A percentile compares a stretch with the other conserved stretches of the same genome.
Conservation (phyloP, 2,888 invertebrate genomes). For the Ephialtes manifestator region DNA sequence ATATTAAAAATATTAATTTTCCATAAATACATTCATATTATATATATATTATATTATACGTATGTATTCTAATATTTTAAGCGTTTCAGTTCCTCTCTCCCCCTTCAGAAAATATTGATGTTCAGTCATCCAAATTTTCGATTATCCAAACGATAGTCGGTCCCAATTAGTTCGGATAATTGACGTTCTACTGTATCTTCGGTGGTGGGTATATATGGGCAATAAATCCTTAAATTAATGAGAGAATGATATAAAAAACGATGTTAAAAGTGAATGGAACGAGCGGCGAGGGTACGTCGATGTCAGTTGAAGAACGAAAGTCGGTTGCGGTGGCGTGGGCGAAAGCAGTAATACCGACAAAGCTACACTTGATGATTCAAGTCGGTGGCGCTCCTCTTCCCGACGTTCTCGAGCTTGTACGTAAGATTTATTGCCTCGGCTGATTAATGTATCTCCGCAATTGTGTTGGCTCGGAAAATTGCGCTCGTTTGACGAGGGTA, state of each 20-base stretch:
- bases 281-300: slow-evolving; percentile 91
- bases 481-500: background rate
- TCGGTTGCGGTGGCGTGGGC: slow-evolving; percentile 89
- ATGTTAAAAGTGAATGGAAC: slow-evolving; percentile 91
- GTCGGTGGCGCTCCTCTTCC: slow-evolving; percentile 90
- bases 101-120: too few species aligned
- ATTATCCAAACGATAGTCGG: too few species aligned
- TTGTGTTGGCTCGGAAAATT: background rate
- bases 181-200: too few species aligned
- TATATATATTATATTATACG: too few species aligned
- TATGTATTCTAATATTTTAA: too few species aligned
- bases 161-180: too few species aligned
- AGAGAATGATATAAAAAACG: slow-evolving; percentile 20
- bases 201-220: too few species aligned
- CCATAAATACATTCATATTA: too few species aligned
- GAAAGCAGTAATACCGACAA: slow-evolving; percentile 87
- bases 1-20: too few species aligned
- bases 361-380: slow-evolving; percentile 90
- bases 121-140: too few species aligned
- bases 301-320: slow-evolving; percentile 91
- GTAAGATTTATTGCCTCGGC: slow-evolving; percentile 65
- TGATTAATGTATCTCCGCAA: background rate
- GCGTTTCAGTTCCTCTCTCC: too few species aligned
- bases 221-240: background rate
- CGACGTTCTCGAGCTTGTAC: slow-evolving; percentile 90